These are phyloP conservation scores for Motacilla tschutschensis DNA, from an alignment of 2,113 vertebrate genomes.

Conservation along the genomic window DNA sequence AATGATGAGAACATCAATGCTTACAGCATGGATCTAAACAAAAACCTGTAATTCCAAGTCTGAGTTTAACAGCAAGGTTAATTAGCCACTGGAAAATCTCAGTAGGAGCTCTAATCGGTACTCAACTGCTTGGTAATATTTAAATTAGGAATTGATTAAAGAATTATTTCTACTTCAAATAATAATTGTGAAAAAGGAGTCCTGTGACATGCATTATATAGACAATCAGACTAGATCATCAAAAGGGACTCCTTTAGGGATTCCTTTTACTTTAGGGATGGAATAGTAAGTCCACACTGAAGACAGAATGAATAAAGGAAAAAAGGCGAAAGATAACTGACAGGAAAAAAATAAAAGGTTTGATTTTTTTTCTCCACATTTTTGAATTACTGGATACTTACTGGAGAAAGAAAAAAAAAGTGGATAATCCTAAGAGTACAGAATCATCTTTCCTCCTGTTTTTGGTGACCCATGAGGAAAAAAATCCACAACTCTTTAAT, in stretches of 20 bases:
- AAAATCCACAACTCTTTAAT: neutral
- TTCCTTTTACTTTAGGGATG: neutral
- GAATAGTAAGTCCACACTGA: neutral
- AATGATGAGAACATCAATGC: neutral
- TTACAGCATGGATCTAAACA: neutral
- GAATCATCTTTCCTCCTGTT: neutral
- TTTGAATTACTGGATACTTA: neutral
- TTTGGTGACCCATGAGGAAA: neutral
- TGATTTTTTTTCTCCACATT: neutral
- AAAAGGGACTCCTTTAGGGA: neutral
- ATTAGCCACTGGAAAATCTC: neutral
- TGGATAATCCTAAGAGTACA: no score
- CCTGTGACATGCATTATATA: neutral
- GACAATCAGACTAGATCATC: neutral
- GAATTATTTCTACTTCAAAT: neutral
- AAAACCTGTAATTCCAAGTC: neutral
- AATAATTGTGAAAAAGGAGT: neutral
- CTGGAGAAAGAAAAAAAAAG: neutral
- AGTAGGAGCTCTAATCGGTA: neutral
- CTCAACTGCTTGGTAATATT: neutral
- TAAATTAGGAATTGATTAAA: neutral
- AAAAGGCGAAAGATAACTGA: neutral
- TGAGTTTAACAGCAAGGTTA: neutral
- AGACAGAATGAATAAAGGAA: neutral
- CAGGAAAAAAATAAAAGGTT: neutral